Evolutionary conservation across 2,888 invertebrate genomes (phyloP), one percentile per base, ranked within the genome.

Genomic region (Drosophila ustulata): DNA sequence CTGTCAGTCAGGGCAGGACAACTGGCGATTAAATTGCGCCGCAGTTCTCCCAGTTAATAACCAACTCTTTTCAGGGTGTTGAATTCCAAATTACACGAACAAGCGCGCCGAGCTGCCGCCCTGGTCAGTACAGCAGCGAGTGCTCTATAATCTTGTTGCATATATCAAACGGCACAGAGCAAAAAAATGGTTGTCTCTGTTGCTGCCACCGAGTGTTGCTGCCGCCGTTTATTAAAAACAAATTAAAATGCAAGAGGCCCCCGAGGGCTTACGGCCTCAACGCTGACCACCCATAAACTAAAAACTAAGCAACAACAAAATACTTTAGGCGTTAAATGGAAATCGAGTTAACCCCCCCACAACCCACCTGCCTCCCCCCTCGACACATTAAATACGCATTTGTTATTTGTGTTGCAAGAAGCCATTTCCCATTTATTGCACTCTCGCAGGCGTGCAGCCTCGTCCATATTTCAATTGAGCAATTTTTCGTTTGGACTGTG

Each of bases 331-430:
- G 83, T 83, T 81, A 86, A 84, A 81, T 86, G 73, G 77, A 86
- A 83, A 86, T 79, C 78, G 68, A 71, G 71, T 66, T 72, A 69
- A 4, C 37, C 37, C n/a, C 55, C 66, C 65, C 65, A 64, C 66
- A 52, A 50, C 26, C 56, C 59, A 11, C 32, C n/a, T 28, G 25
- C 65, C 51, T 57, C 59, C 57, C 49, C 66, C 71, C 69, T 73
- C 77, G 81, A 89, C 89, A 88, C 89, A 88, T 89, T 88, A 89
- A 89, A 89, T 89, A 87, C 89, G 82, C 88, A 87, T 86, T 89
- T 87, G 83, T 82, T 82, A 85, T 78, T 59, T 82, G 62, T 82
- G 89, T 80, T 84, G 84, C 80, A 80, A 83, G 79, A 65, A 68
- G 73, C 45, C 53, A 71, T 66, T 71, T 58, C 51, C 55, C 32